Evolutionary conservation across 2,797 vertebrate species (phyloP).

Genomic region (Alosa sapidissima): DNA sequence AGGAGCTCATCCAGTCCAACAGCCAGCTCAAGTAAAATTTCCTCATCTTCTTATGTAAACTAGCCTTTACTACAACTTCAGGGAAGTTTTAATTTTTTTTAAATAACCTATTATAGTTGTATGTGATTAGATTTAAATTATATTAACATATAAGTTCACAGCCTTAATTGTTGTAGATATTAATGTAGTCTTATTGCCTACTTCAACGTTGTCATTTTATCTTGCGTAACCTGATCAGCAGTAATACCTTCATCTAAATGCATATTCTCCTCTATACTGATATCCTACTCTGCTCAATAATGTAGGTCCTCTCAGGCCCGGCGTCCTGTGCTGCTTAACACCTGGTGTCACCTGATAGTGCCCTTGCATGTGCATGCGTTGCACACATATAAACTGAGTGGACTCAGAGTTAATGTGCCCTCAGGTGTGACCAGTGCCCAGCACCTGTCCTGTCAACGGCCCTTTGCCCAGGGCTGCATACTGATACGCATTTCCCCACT

Average conservation of each 20-base stretch:
- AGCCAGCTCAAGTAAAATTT: constrained; percentile 80
- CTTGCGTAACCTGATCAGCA: not conserved
- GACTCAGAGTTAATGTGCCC: not conserved
- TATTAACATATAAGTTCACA: not conserved
- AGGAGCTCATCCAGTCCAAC: constrained; percentile 83
- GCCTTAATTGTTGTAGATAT: not conserved
- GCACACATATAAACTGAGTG: not conserved
- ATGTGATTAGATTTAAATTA: not conserved
- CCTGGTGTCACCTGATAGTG: constrained; percentile 58
- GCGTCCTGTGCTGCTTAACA: constrained; percentile 49
- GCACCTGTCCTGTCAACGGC: not conserved
- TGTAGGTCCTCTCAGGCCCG: constrained; percentile 46
- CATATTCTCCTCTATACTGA: not conserved
- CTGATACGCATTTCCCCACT: constrained; percentile 8
- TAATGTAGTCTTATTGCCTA: not conserved
- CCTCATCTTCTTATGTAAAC: not conserved
- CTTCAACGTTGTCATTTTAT: not conserved
- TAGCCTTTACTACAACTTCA: not conserved
- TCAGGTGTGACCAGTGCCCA: not conserved
- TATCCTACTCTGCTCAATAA: constrained; percentile 59
- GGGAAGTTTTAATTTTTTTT: not conserved
- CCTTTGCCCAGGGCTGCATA: not conserved
- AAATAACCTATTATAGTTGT: too few relatives aligned
- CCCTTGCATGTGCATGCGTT: not conserved
- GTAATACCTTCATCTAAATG: not conserved